Evolutionary conservation across 2,113 vertebrate species (phyloP).

Genomic region (Pachycephala philippinensis): DNA sequence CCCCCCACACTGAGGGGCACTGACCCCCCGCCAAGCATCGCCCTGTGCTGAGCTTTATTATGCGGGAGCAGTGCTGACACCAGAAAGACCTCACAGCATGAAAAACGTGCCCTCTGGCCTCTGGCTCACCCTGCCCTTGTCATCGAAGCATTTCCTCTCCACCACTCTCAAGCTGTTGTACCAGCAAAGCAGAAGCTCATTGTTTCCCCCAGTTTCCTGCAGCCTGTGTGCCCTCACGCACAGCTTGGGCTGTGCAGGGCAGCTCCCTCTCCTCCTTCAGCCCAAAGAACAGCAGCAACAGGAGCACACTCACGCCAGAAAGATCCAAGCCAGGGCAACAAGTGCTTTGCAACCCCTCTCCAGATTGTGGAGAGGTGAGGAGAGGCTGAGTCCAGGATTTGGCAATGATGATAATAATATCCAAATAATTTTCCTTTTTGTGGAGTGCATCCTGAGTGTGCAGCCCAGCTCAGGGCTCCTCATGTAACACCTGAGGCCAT

Average conservation of each 20-base stretch:
- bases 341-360: neutral
- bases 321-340: neutral
- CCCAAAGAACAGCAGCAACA: accelerated
- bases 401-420: neutral
- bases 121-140: neutral
- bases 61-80: neutral
- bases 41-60: neutral
- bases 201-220: neutral
- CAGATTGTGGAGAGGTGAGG: neutral
- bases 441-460: accelerated
- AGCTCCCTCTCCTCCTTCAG: neutral
- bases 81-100: neutral
- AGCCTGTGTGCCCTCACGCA: neutral
- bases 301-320: neutral
- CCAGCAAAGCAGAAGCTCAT: neutral
- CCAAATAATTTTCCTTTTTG: neutral
- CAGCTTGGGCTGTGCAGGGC: accelerated
- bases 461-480: neutral
- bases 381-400: neutral
- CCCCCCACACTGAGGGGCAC: neutral
- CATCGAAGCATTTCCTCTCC: neutral
- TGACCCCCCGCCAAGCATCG: neutral
- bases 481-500: neutral
- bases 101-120: neutral
- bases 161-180: neutral